Evolutionary conservation across 2,888 invertebrate species (phyloP).

Genomic region (Drosophila austrosaltans): DNA sequence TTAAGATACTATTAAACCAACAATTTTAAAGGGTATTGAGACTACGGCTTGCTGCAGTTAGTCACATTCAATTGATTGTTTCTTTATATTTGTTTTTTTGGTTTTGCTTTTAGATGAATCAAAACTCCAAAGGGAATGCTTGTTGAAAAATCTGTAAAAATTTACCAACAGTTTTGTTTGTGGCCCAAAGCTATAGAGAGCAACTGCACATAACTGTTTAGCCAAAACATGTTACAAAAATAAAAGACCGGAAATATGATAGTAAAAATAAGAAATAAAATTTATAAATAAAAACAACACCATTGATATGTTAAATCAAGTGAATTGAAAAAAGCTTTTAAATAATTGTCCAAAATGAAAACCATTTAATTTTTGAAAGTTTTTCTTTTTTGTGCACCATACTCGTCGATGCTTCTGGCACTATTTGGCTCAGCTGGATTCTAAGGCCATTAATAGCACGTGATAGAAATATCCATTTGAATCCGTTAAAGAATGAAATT

Average conservation of each 20-base stretch:
- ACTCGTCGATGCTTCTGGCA: background rate
- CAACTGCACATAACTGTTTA: background rate
- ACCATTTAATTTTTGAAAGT: slow-evolving; percentile 4
- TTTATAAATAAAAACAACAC: background rate
- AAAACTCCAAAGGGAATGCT: slow-evolving; percentile 42
- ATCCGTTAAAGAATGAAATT: slow-evolving; percentile 59
- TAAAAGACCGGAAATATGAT: background rate
- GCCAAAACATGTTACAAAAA: no score
- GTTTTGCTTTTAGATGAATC: slow-evolving; percentile 35
- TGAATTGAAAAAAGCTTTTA: slow-evolving; percentile 9
- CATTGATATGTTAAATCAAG: background rate
- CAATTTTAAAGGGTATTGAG: background rate
- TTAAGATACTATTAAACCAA: no score
- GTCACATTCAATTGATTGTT: slow-evolving; percentile 23
- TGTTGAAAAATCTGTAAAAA: slow-evolving; percentile 47
- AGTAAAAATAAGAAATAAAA: background rate
- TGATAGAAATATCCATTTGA: slow-evolving; percentile 52
- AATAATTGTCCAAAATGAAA: background rate
- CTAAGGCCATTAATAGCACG: slow-evolving; percentile 51
- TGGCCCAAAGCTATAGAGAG: slow-evolving; percentile 25
- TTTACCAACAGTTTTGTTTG: slow-evolving; percentile 37
- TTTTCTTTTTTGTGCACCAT: background rate
- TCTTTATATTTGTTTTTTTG: slow-evolving; percentile 20
- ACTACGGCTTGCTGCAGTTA: slow-evolving; percentile 15
- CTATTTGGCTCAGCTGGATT: slow-evolving; percentile 7